These are phyloP conservation scores for Pseudopipra pipra DNA, from an alignment of 2,113 vertebrate species.

Conservation along the genomic window DNA sequence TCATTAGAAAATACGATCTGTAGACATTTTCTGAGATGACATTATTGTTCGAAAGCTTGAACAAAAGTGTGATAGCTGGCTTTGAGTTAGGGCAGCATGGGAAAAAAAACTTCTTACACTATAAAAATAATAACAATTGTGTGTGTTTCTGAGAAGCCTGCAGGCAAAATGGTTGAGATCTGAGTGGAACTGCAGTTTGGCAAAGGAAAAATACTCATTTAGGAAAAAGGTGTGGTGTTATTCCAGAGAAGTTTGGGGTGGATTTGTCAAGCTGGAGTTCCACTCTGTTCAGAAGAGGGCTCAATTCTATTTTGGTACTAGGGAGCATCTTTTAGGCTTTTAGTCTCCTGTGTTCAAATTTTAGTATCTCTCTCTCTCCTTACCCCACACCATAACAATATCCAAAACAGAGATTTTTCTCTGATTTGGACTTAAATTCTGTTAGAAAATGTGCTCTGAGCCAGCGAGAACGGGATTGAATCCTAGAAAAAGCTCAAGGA, in stretches of 20 bases:
- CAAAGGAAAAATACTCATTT: not conserved
- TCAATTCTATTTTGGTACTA: not conserved
- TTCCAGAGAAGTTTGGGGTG: not conserved
- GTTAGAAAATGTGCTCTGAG: not conserved
- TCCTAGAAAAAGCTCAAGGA: not conserved
- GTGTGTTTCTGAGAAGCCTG: not conserved
- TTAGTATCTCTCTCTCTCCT: not conserved
- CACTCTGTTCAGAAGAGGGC: not conserved
- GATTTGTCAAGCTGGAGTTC: not conserved
- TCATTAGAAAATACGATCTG: not conserved
- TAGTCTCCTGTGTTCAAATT: not conserved
- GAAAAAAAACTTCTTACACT: not conserved
- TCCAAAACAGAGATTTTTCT: not conserved
- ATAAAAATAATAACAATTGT: not conserved
- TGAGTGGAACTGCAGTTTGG: not conserved
- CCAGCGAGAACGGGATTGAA: not conserved
- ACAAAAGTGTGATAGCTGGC: not conserved
- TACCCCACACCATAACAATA: not conserved
- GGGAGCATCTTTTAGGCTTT: not conserved
- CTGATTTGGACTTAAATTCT: not conserved
- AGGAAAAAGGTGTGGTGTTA: not conserved
- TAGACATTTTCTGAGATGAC: not conserved
- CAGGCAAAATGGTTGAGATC: not conserved
- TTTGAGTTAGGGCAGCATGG: not conserved
- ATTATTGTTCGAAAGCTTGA: constrained; percentile 4